Base-by-base conservation (phyloP, 2,797 vertebrate species). In the Oreortyx pictus region DNA sequence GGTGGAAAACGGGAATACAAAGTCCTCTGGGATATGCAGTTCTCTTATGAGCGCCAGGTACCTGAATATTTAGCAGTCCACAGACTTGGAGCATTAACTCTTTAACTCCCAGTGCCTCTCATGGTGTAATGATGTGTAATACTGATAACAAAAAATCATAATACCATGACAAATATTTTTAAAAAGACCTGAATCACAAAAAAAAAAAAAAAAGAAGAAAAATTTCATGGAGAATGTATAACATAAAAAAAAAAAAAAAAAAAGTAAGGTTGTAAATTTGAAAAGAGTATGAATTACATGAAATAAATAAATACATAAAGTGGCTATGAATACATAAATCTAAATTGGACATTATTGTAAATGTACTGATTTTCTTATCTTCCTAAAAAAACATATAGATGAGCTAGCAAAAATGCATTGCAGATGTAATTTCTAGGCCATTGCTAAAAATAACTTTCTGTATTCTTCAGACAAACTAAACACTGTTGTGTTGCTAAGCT, bases 281-380 rank as follows among this genome's bases (percentile, higher is more conserved):
- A 62, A 72, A 67, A 27, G 1, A 67, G 33, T 13, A 44, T 18
- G 39, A 77, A 57, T 10, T 57, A 3, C 2, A 27, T 31, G 31
- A 4, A 27, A 56, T 31, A 23, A 44, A 59, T 14, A 41, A 41
- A 41, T 14, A 41, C 39, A 68, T 29, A 9, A 82, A 81, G 8
- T 37, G 6, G 0, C 10, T 57, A 35, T 3, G 1, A 3, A 31
- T 2, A 37, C 31, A 1, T 4, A 62, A 43, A 41, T 39, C 20
- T 71, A 66, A 59, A 54, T 59, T 52, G 50, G 43, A 57, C 5
- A 3, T 64, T 39, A 14, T 4, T 56, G 9, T 9, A 74, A 81
- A 60, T 0, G 0, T 61, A 20, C 31, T 67, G 2, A 1, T 46
- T 86, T 90, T 89, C 22, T 60, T 74, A 80, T 23, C 13, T 7